Conservation (phyloP, 2,888 invertebrate genomes). For the Ypsolopha sequella region DNA sequence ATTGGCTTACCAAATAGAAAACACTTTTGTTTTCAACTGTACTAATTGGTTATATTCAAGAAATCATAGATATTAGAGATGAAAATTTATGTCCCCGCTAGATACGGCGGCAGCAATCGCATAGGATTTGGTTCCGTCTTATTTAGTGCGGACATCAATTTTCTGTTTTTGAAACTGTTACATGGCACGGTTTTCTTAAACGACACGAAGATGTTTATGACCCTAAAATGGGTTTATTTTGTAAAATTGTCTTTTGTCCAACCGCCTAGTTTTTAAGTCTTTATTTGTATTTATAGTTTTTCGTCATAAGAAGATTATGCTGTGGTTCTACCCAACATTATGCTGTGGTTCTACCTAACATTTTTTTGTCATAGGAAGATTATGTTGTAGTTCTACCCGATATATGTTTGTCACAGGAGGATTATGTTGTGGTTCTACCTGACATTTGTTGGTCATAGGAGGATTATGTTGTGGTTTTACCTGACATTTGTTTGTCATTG, state of each 20-base stretch:
- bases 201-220: constrained; percentile 28
- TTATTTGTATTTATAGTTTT: constrained; percentile 26
- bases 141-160: constrained; percentile 13
- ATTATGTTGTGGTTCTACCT: constrained; percentile 9
- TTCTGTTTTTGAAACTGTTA: constrained; percentile 4
- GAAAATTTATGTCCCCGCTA: constrained; percentile 14
- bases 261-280: constrained; percentile 34
- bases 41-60: constrained; percentile 41
- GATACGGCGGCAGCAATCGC: too few species aligned
- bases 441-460: constrained; percentile 11
- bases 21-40: constrained; percentile 39
- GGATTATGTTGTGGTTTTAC: constrained; percentile 30
- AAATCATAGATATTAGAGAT: constrained; percentile 48
- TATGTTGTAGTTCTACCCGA: constrained; percentile 13
- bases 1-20: constrained; percentile 56
- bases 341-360: too few species aligned
- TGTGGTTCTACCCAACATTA: constrained; percentile 9
- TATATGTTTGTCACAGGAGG: constrained; percentile 20
- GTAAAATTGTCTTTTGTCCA: constrained; percentile 40
- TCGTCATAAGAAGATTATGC: constrained; percentile 23
- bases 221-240: constrained; percentile 41
- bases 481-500: constrained; percentile 21
- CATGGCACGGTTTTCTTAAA: constrained; percentile 22
- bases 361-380: constrained; percentile 26
- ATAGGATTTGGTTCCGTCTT: too few species aligned